Evolutionary conservation across 2,888 invertebrate species (phyloP), one percentile per base, ranked within the genome.

Genomic region (Chelonus formosanus): DNA sequence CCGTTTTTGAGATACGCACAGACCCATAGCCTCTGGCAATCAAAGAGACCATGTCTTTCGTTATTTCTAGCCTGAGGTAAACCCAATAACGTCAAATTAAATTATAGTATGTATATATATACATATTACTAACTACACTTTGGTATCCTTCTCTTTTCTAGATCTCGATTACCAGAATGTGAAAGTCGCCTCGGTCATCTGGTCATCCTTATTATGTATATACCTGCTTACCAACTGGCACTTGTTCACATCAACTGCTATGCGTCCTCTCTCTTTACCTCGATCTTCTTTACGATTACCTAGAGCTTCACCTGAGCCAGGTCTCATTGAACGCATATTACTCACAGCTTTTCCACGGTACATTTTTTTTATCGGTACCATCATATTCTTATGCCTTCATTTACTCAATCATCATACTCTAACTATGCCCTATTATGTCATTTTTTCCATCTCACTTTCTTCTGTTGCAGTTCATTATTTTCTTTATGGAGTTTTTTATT

Each of bases 121-220:
- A 40, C 40, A 40, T 40, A 40, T 5, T 4, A 40, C 40, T 40
- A 4, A 40, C 40, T 40, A 40, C 40, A 40, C 40, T 40, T 58
- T 57, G 53, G 55, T 60, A 47, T 63, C 55, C 31, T 10, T 40
- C 48, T 53, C 50, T 61, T 52, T 57, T 53, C 59, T 34, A 63
- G 65, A 67, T 73, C 72, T 71, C 71, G 70, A 71, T 73, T 73
- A 73, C 72, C 61, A 73, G 72, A 73, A 73, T 73, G 72, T 73
- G 72, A 73, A 73, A 73, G 72, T 73, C 67, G 66, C 67, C 67
- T 66, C 70, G 72, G 72, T 73, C 72, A 73, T 73, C 71, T 73
- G 72, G 72, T 71, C 72, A 73, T 73, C 72, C 70, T 73, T 73
- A 71, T 71, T 71, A 73, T 73, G 71, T 73, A 71, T 72, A 72